Percentiles rank a stretch among this genome's conserved stretches.
phyloP scores from a whole-genome alignment of 2,888 invertebrate genomes.

The Hirtodrosophila cameraria region DNA sequence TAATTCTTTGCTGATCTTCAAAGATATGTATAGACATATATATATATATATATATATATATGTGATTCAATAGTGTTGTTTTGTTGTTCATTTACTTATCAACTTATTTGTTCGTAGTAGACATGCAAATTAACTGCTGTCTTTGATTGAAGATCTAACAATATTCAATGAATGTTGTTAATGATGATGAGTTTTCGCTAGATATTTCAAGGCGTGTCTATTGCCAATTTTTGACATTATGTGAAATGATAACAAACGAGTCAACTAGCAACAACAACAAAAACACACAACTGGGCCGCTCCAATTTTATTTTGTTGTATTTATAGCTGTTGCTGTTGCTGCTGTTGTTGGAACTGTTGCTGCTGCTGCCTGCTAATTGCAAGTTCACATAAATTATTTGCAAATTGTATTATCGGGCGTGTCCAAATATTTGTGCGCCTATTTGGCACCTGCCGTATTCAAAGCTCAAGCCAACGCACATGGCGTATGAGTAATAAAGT shows the following conservation, averaged over 20 bases:
- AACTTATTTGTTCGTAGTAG: neutral
- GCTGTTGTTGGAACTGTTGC: neutral
- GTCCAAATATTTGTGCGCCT: conserved; percentile 59
- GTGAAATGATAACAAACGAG: conserved; percentile 45
- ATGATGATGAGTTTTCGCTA: conserved; percentile 12
- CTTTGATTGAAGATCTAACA: conserved; percentile 21
- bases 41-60: neutral
- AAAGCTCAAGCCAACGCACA: conserved; percentile 35
- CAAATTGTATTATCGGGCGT: conserved; percentile 60
- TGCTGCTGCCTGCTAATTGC: conserved; percentile 41
- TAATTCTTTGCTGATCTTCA: neutral
- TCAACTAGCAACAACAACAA: conserved; percentile 21
- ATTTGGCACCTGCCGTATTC: conserved; percentile 68
- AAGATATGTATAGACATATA: conserved; percentile 8
- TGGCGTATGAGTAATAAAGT: conserved; percentile 76
- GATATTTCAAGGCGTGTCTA: conserved; percentile 26
- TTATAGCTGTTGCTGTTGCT: conserved; percentile 3
- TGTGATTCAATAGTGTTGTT: too few species aligned
- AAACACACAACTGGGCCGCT: conserved; percentile 18
- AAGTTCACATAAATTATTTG: conserved; percentile 65
- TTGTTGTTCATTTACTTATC: conserved; percentile 1
- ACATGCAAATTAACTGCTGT: conserved; percentile 32
- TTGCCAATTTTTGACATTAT: conserved; percentile 29
- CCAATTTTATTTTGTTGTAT: conserved; percentile 21
- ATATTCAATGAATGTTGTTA: conserved; percentile 1